Percentiles rank a stretch among this genome's conserved stretches.
Evolutionary conservation across 2,888 invertebrate genomes (phyloP).

Genomic region (Cheilosia grossa): DNA sequence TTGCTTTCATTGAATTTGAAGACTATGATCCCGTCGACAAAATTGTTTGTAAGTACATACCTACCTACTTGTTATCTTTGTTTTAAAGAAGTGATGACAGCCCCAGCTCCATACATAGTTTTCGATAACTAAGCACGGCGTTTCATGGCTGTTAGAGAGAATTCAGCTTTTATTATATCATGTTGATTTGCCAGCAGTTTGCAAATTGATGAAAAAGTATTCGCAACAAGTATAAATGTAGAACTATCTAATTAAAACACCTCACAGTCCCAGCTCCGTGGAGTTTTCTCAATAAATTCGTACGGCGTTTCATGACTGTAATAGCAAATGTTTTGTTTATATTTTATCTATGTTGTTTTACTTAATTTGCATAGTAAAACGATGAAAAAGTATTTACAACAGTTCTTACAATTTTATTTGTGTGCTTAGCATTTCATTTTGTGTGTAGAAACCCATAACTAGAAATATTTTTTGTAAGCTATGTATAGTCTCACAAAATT

Average conservation of each 20-base stretch:
- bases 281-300: slow-evolving; percentile 73
- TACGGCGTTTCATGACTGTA: slow-evolving; percentile 77
- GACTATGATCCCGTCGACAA: slow-evolving; percentile 99
- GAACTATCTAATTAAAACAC: not conserved
- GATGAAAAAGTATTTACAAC: slow-evolving; percentile 74
- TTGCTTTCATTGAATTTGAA: slow-evolving; percentile 97
- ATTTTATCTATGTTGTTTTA: slow-evolving; percentile 73
- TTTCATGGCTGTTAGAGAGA: slow-evolving; percentile 81
- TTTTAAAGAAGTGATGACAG: slow-evolving; percentile 76
- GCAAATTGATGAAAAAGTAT: slow-evolving; percentile 79
- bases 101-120: slow-evolving; percentile 81
- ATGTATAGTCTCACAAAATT: too few relatives aligned
- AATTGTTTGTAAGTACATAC: slow-evolving; percentile 90
- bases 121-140: slow-evolving; percentile 79
- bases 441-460: accelerated
- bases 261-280: slow-evolving; percentile 76
- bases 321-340: slow-evolving; percentile 71
- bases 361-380: slow-evolving; percentile 31
- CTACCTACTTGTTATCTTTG: not conserved
- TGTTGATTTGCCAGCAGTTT: slow-evolving; percentile 76
- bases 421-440: too few relatives aligned
- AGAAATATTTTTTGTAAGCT: too few relatives aligned
- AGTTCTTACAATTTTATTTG: slow-evolving; percentile 5
- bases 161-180: slow-evolving; percentile 79
- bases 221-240: slow-evolving; percentile 75